A percentile compares a stretch with the other conserved stretches of the same genome.
Conservation (phyloP, 2,888 invertebrate genomes). For the Athetis lepigone region DNA sequence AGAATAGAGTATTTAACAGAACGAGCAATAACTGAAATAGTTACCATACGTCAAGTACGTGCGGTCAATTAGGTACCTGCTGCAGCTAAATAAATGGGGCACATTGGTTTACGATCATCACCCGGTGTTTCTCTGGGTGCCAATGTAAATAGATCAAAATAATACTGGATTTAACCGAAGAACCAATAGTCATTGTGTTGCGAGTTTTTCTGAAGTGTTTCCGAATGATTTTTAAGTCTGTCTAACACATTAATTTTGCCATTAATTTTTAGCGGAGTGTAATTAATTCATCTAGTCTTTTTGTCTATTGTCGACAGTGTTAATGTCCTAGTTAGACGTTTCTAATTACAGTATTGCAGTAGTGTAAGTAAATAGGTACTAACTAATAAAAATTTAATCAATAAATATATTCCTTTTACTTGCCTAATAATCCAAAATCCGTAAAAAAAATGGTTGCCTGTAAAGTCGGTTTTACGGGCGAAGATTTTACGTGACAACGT, state of each 20-base stretch:
- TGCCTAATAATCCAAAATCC: neutral
- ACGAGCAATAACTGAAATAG: constrained; percentile 35
- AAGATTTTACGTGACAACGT: too few species aligned
- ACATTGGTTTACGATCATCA: constrained; percentile 23
- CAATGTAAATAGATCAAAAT: constrained; percentile 36
- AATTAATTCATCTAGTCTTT: too few species aligned
- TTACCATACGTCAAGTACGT: constrained; percentile 16
- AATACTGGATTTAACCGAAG: constrained; percentile 4
- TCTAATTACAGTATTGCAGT: constrained; percentile 11
- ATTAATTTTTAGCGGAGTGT: neutral
- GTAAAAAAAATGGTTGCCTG: too few species aligned
- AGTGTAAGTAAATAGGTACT: neutral
- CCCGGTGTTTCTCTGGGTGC: constrained; percentile 6
- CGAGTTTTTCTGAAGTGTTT: neutral
- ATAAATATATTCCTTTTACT: neutral
- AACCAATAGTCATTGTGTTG: neutral
- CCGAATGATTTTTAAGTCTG: neutral
- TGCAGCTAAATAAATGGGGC: constrained; percentile 38
- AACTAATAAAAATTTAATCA: neutral
- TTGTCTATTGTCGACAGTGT: neutral
- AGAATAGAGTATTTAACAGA: neutral
- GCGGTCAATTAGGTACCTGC: constrained; percentile 1
- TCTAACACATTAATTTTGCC: neutral
- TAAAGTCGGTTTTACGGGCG: too few species aligned
- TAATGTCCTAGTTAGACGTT: constrained; percentile 19